phyloP scores from a whole-genome alignment of 2,888 invertebrate species.

The Sinotaia quadrata region DNA sequence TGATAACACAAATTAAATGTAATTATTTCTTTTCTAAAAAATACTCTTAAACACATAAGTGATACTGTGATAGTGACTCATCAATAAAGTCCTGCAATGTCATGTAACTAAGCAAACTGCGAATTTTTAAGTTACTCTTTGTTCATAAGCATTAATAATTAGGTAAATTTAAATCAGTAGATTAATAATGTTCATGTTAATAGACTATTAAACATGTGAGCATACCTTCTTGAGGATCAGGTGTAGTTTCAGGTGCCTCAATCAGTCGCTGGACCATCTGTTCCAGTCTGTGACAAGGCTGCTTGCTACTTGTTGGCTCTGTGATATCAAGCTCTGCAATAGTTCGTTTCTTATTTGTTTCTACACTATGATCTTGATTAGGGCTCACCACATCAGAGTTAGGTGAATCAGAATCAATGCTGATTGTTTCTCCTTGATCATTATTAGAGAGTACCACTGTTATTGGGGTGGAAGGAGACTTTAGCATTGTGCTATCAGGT shows the following conservation, averaged over 20 bases:
- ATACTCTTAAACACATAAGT: too few relatives aligned
- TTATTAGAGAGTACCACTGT: constrained; percentile 15
- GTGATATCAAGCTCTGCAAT: neutral
- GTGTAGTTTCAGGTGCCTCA: constrained; percentile 22
- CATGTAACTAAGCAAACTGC: too few relatives aligned
- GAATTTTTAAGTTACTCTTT: too few relatives aligned
- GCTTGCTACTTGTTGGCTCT: constrained; percentile 22
- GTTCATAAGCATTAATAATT: too few relatives aligned
- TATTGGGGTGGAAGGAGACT: constrained; percentile 12
- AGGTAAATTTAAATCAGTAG: too few relatives aligned
- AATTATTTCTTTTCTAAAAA: too few relatives aligned
- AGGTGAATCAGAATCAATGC: constrained; percentile 15
- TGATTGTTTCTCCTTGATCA: constrained; percentile 18
- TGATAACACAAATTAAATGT: too few relatives aligned
- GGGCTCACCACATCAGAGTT: constrained; percentile 1
- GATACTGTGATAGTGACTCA: too few relatives aligned
- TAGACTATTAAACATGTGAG: too few relatives aligned
- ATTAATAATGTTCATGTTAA: too few relatives aligned
- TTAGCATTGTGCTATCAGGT: constrained; percentile 1
- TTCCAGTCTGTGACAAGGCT: constrained; percentile 31
- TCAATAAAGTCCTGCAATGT: too few relatives aligned
- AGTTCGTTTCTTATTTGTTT: neutral
- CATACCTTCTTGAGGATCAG: too few relatives aligned
- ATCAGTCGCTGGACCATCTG: constrained; percentile 34
- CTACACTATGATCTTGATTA: neutral